phyloP scores from a whole-genome alignment of 1,140 invertebrate species.

The Mizuhopecten yessoensis region DNA sequence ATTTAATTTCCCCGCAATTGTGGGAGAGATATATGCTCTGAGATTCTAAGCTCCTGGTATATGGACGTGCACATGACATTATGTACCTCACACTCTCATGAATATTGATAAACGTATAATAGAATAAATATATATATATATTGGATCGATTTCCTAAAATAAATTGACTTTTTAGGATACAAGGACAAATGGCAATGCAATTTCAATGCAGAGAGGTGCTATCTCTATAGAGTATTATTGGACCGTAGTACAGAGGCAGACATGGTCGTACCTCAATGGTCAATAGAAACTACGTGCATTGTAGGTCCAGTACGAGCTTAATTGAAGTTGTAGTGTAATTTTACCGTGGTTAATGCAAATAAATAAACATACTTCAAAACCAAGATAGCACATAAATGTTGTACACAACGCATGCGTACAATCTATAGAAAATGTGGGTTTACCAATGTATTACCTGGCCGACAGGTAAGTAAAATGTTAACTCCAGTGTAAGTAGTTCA shows the following conservation, averaged over 20 bases:
- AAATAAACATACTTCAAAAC: neutral
- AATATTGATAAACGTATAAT: neutral
- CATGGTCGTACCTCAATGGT: neutral
- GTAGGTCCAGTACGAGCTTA: neutral
- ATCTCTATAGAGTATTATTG: neutral
- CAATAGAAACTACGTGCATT: neutral
- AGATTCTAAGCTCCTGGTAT: neutral
- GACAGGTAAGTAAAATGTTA: slow-evolving; percentile 17
- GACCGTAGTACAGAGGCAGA: neutral
- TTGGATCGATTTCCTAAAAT: neutral
- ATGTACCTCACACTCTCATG: neutral
- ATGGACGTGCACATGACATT: too few species aligned
- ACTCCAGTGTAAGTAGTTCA: neutral
- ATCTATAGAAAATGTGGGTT: neutral
- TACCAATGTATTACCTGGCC: neutral
- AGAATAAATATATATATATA: neutral
- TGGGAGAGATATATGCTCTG: neutral
- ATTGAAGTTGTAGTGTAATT: neutral
- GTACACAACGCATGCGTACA: neutral
- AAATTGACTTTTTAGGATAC: neutral
- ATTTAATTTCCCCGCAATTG: neutral
- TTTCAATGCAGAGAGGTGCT: neutral
- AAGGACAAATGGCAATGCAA: neutral
- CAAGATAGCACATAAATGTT: neutral
- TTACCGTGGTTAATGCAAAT: neutral